Evolutionary conservation across 2,888 invertebrate species (phyloP).

Genomic region (Eugnorisma glareosa): DNA sequence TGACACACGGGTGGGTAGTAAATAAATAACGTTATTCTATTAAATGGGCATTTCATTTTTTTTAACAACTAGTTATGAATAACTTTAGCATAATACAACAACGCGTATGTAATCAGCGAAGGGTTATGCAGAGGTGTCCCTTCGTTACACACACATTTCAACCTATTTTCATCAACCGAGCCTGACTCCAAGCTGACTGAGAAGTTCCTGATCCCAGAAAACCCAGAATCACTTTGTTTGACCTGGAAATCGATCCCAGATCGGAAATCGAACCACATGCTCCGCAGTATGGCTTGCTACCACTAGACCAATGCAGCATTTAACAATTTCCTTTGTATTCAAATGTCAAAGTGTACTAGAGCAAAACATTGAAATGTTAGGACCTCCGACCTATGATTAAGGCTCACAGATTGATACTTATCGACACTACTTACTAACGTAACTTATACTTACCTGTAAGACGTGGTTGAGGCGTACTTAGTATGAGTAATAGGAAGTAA

Average conservation of each 20-base stretch:
- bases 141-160: not conserved
- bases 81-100: not conserved
- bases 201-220: not conserved
- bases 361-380: slow-evolving; percentile 56
- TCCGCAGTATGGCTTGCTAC: not conserved
- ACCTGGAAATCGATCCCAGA: not conserved
- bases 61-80: too few species aligned
- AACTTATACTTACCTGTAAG: slow-evolving; percentile 34
- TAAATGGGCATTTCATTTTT: too few species aligned
- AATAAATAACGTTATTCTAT: too few species aligned
- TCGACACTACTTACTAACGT: slow-evolving; percentile 34
- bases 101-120: not conserved
- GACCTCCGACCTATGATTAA: slow-evolving; percentile 55
- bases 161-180: not conserved
- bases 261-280: too few species aligned
- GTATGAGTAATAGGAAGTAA: slow-evolving; percentile 38
- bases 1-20: too few species aligned
- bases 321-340: not conserved
- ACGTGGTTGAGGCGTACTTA: slow-evolving; percentile 16
- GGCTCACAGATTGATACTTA: slow-evolving; percentile 56
- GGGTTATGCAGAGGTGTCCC: not conserved
- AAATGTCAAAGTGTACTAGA: slow-evolving; percentile 52
- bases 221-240: not conserved
- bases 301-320: not conserved
- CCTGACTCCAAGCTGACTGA: not conserved